A percentile compares a stretch with the other conserved stretches of the same genome.
phyloP scores from a whole-genome alignment of 2,888 invertebrate genomes.

The Diogma glabrata region DNA sequence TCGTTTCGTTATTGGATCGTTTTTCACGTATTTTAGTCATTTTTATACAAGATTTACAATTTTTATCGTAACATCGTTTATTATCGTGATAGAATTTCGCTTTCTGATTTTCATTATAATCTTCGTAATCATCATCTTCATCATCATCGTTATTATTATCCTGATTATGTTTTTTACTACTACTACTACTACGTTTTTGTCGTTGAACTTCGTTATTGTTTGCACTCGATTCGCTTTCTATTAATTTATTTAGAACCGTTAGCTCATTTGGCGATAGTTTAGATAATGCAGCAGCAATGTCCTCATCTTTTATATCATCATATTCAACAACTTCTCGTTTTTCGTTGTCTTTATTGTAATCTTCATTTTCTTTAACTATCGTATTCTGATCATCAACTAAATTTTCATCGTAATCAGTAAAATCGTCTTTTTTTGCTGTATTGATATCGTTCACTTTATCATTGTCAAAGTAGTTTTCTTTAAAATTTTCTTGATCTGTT shows the following conservation, averaged over 20 bases:
- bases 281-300: constrained; percentile 27
- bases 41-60: constrained; percentile 2
- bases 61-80: constrained; percentile 7
- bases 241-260: constrained; percentile 23
- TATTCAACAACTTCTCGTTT: neutral
- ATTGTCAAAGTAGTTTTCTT: too few species aligned
- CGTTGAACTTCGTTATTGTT: neutral
- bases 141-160: constrained; percentile 2
- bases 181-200: neutral
- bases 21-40: neutral
- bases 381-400: neutral
- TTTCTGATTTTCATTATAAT: too few species aligned
- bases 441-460: too few species aligned
- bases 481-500: too few species aligned
- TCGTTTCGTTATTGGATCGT: constrained; percentile 7
- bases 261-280: constrained; percentile 28
- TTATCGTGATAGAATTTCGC: too few species aligned
- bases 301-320: constrained; percentile 23
- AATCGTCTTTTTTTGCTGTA: too few species aligned
- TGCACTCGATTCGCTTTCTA: constrained; percentile 17
- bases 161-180: neutral
- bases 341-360: too few species aligned
- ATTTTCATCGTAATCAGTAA: constrained; percentile 1
- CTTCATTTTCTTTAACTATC: constrained; percentile 1
- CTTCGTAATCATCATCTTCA: neutral